These are phyloP conservation scores for Somateria mollissima DNA, from an alignment of 2,797 vertebrate genomes.

Conservation along the genomic window DNA sequence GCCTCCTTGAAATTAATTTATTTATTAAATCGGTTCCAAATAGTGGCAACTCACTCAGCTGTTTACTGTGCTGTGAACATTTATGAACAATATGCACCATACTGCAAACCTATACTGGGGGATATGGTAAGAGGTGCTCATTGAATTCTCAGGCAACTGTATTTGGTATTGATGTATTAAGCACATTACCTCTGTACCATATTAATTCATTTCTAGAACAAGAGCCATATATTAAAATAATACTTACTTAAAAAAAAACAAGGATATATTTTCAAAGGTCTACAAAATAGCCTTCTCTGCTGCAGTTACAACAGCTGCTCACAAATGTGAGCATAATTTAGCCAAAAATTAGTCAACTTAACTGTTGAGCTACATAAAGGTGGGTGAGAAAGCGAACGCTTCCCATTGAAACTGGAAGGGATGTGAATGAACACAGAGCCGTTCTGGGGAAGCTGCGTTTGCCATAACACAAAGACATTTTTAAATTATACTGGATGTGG, in stretches of 20 bases:
- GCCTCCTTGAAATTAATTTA: neutral
- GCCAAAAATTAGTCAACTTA: neutral
- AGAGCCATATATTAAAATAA: neutral
- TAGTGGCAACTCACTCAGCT: neutral
- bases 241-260: neutral
- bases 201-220: neutral
- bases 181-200: neutral
- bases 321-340: neutral
- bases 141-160: neutral
- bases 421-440: neutral
- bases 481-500: neutral
- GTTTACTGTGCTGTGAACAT: neutral
- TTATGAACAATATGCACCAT: neutral
- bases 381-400: neutral
- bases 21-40: neutral
- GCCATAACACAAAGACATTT: neutral
- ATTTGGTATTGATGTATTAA: neutral
- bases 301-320: neutral
- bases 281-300: conserved; percentile 55
- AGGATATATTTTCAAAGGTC: neutral
- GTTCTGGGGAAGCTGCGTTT: neutral
- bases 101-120: neutral
- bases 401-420: neutral
- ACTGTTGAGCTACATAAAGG: neutral
- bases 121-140: neutral